Percentiles rank a stretch among this genome's conserved stretches.
These are phyloP conservation scores for Dromococcyx pavoninus DNA, from an alignment of 2,797 vertebrate species.

Conservation along the genomic window DNA sequence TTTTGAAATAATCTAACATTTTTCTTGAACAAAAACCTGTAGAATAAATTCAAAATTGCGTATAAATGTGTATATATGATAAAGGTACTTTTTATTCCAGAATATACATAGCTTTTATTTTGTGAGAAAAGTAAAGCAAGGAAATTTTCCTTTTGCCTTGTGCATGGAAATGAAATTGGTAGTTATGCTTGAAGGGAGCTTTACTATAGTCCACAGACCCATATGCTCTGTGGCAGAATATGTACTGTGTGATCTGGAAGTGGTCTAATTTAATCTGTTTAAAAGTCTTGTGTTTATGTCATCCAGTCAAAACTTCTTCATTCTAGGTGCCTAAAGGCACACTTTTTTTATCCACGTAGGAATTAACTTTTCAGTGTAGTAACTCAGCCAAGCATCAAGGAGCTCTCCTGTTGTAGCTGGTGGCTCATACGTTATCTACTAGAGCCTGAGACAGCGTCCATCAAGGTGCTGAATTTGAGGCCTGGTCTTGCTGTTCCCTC, in stretches of 20 bases:
- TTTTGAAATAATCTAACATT: not conserved
- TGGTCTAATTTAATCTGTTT: not conserved
- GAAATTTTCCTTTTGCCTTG: not conserved
- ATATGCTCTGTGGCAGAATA: not conserved
- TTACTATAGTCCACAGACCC: not conserved
- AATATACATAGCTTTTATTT: not conserved
- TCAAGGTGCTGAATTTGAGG: not conserved
- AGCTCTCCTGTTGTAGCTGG: not conserved
- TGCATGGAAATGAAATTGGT: not conserved
- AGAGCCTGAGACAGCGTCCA: not conserved
- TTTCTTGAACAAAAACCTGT: not conserved
- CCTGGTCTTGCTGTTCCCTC: not conserved
- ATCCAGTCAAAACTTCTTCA: not conserved
- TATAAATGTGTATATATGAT: accelerated
- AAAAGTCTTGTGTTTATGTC: not conserved
- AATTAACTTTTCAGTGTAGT: not conserved
- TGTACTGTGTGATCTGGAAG: not conserved
- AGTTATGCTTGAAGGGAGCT: not conserved
- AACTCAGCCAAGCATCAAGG: not conserved
- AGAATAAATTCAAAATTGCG: not conserved
- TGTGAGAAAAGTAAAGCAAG: not conserved
- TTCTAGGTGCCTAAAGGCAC: not conserved
- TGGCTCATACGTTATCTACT: accelerated
- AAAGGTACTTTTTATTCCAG: not conserved
- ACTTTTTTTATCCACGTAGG: not conserved